Base-by-base conservation (phyloP, 2,113 vertebrate genomes). In the Loxodonta africana region DNA sequence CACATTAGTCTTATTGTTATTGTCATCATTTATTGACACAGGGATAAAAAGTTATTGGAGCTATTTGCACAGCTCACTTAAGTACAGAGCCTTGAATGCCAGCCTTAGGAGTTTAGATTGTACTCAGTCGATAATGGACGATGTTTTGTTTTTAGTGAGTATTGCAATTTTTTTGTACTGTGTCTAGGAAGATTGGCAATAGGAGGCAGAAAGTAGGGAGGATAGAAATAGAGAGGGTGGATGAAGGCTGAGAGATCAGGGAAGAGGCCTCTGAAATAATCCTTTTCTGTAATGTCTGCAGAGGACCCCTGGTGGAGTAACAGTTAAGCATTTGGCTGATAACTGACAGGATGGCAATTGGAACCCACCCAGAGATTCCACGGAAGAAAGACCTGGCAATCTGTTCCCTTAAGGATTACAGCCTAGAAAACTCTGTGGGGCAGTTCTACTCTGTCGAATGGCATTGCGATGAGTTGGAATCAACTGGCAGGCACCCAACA, bases 21-120 rank as follows among this genome's bases (percentile, higher is more conserved):
- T 67, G 41, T 60, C 73, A 69, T 67, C 18, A 46, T 71, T 92
- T 82, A 62, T 21, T 80, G 51, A 74, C 57, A 81, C 21, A 80
- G 84, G 53, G 46, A 96, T 81, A 83, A 92, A 94, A 81, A 73
- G 25, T 37, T 73, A 62, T 46, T 78, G 82, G 84, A 90, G 67
- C 37, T 92, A 30, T 53, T 60, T 28, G 2, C 11, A 1, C 41
- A 86, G 85, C 17, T 83, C 44, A 33, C 20, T 7, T 69, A 81
- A 76, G 44, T 62, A 46, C 41, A 67, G 53, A 74, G 33, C 73
- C n/a, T 77, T 90, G 71, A 81, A 90, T 80, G 48, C 37, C 93
- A 92, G 25, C 5, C n/a, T 84, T 90, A 81, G 48, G 48, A 21
- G 4, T 11, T 92, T 65, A 84, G 69, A n/a, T 1, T 37, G 15